Evolutionary conservation across 2,113 vertebrate species (phyloP).

Genomic region (Xerus inauris): DNA sequence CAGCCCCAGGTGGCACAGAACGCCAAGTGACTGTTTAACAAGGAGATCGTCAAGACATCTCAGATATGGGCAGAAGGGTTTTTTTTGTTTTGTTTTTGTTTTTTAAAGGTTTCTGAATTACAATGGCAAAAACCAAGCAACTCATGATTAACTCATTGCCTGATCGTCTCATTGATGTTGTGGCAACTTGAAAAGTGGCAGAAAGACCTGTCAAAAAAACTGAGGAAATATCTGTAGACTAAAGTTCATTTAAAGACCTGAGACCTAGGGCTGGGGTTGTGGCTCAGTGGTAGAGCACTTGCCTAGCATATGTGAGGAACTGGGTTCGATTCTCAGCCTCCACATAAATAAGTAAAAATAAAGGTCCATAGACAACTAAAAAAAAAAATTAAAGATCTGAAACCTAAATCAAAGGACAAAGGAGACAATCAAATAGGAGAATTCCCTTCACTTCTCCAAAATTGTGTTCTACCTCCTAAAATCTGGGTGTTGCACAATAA

Average conservation of each 20-base stretch:
- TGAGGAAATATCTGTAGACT: slow-evolving; percentile 15
- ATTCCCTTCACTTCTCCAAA: neutral
- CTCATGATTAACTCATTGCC: neutral
- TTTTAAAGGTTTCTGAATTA: slow-evolving; percentile 26
- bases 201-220: neutral
- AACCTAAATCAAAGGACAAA: neutral
- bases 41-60: neutral
- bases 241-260: neutral
- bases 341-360: too few species aligned
- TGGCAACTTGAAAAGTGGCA: neutral
- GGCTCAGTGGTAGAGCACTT: too few species aligned
- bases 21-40: neutral
- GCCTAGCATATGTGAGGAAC: too few species aligned
- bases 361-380: too few species aligned
- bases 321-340: too few species aligned
- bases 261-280: too few species aligned
- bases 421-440: neutral
- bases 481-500: neutral
- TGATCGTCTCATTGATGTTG: neutral
- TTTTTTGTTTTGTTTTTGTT: neutral
- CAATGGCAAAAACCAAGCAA: neutral
- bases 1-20: neutral
- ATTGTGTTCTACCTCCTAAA: neutral
- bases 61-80: neutral
- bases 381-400: neutral